Evolutionary conservation across 2,113 vertebrate genomes (phyloP).

Genomic region (Microcebus griseorufus): DNA sequence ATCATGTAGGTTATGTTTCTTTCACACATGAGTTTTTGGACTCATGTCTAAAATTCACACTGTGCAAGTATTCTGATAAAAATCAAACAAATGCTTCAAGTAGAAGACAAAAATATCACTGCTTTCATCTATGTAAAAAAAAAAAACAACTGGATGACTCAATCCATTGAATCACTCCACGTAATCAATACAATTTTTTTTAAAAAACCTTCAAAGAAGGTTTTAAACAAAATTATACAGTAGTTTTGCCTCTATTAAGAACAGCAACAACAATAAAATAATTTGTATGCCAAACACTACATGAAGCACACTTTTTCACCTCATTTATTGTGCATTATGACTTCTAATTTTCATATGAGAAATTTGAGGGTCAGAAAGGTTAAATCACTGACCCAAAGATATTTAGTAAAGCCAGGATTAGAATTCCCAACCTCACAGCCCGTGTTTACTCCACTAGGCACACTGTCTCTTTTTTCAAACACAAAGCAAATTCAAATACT

Average conservation of each 20-base stretch:
- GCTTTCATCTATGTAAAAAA: background rate
- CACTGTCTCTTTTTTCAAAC: background rate
- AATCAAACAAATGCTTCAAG: conserved; percentile 8
- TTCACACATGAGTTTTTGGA: background rate
- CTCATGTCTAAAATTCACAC: background rate
- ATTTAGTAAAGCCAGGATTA: background rate
- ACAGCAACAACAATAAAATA: background rate
- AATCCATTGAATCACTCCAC: background rate
- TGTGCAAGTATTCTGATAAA: background rate
- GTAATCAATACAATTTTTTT: background rate
- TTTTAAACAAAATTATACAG: conserved; percentile 39
- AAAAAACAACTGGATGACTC: background rate
- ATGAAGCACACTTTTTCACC: background rate
- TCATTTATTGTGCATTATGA: conserved; percentile 15
- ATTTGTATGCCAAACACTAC: background rate
- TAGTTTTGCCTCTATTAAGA: background rate
- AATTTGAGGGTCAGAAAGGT: background rate
- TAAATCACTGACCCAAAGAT: conserved; percentile 15
- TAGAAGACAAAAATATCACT: conserved; percentile 20
- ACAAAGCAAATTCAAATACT: background rate
- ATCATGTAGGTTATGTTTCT: background rate
- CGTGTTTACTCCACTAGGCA: background rate
- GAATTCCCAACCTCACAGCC: background rate
- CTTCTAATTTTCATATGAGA: conserved; percentile 6
- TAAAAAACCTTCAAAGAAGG: background rate